Percentiles rank a stretch among this genome's conserved stretches.
Evolutionary conservation across 2,113 vertebrate genomes (phyloP).

Genomic region (Uria lomvia): DNA sequence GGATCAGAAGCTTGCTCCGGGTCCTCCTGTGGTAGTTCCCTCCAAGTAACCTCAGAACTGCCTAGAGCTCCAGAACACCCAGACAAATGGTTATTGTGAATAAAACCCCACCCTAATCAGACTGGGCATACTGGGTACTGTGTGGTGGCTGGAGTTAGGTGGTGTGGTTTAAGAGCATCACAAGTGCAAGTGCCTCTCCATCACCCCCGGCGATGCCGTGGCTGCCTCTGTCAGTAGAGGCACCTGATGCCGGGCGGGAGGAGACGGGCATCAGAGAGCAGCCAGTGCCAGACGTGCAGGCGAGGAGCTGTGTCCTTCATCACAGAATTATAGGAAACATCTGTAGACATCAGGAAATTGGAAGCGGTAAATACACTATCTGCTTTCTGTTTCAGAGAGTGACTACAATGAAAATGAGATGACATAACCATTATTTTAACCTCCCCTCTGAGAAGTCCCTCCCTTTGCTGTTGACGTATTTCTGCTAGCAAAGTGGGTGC

Average conservation of each 20-base stretch:
- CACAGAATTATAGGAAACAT: constrained; percentile 3
- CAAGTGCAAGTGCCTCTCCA: not conserved
- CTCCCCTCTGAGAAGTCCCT: not conserved
- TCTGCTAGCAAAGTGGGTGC: not conserved
- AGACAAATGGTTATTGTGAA: not conserved
- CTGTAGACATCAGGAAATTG: not conserved
- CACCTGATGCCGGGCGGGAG: not conserved
- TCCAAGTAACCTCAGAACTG: not conserved
- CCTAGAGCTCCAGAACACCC: not conserved
- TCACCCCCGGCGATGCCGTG: not conserved
- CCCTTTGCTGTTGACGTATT: not conserved
- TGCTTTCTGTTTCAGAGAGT: constrained; percentile 4
- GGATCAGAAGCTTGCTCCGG: not conserved
- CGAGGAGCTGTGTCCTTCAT: not conserved
- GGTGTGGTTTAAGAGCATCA: not conserved
- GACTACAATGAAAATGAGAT: not conserved
- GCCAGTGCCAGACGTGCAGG: not conserved
- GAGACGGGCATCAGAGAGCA: not conserved
- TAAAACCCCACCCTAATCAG: not conserved
- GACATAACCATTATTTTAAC: not conserved
- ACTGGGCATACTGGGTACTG: not conserved
- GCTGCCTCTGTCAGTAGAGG: not conserved
- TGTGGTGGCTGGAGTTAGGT: not conserved
- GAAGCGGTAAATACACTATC: not conserved
- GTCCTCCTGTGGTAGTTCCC: not conserved